These are phyloP conservation scores for Dasyurus viverrinus DNA, from an alignment of 2,113 vertebrate genomes.

Conservation along the genomic window DNA sequence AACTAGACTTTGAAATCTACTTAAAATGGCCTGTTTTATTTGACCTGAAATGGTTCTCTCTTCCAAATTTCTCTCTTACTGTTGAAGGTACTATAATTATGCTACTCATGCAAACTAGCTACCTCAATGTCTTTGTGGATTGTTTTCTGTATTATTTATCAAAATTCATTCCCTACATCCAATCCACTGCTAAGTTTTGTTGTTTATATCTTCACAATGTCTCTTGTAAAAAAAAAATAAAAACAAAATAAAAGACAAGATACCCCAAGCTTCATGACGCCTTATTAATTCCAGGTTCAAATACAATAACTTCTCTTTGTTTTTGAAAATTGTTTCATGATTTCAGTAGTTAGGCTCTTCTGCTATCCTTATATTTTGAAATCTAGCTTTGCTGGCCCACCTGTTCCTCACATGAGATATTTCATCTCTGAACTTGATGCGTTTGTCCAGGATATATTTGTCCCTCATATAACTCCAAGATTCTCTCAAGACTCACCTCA, in stretches of 20 bases:
- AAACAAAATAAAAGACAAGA: no score
- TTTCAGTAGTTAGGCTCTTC: no score
- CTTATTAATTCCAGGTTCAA: not conserved
- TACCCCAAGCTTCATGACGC: not conserved
- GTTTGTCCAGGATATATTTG: no score
- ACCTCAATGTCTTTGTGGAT: not conserved
- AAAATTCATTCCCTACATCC: not conserved
- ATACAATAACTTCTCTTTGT: not conserved
- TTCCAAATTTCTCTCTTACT: not conserved
- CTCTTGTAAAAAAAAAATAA: not conserved
- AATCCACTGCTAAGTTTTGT: not conserved
- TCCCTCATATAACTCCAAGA: no score
- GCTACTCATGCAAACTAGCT: not conserved
- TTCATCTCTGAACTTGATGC: no score
- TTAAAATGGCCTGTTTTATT: not conserved
- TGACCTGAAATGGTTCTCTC: not conserved
- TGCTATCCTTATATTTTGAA: no score
- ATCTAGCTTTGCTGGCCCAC: no score
- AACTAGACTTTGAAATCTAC: not conserved
- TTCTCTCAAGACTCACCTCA: no score
- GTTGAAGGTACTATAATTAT: not conserved
- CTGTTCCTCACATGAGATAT: no score
- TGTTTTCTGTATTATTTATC: not conserved
- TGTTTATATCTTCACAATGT: not conserved
- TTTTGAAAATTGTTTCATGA: no score